Evolutionary conservation across 2,113 vertebrate species (phyloP).

Genomic region (Pelusios castaneus): DNA sequence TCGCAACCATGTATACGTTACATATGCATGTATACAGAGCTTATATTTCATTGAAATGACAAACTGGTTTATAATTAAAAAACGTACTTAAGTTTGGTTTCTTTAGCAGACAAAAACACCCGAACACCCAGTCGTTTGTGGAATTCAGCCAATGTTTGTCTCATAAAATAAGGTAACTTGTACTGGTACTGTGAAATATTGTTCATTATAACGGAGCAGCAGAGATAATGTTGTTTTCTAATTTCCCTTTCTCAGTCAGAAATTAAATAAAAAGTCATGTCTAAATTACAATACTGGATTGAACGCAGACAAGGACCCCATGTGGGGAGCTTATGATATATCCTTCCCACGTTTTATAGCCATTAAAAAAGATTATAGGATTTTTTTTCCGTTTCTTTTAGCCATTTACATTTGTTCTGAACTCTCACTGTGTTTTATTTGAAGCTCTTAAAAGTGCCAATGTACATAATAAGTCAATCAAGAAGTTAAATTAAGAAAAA

Average conservation of each 20-base stretch:
- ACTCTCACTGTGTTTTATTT: constrained; percentile 81
- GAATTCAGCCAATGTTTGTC: constrained; percentile 71
- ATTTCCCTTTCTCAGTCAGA: constrained; percentile 88
- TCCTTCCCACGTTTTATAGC: constrained; percentile 78
- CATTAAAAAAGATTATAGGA: constrained; percentile 82
- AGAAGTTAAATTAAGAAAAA: constrained; percentile 83
- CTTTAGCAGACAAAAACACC: constrained; percentile 60
- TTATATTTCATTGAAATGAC: rapidly evolving
- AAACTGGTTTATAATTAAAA: constrained; percentile 70
- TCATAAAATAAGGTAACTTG: constrained; percentile 84
- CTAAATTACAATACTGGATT: constrained; percentile 87
- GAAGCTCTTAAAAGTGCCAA: constrained; percentile 82
- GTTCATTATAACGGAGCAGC: constrained; percentile 83
- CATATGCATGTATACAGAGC: neutral
- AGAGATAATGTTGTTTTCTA: constrained; percentile 85
- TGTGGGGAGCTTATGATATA: constrained; percentile 82
- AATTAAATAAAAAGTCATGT: constrained; percentile 89
- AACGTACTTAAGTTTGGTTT: constrained; percentile 40
- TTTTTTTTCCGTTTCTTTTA: constrained; percentile 74
- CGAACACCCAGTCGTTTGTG: constrained; percentile 50
- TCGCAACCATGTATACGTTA: neutral
- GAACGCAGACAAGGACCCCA: constrained; percentile 82
- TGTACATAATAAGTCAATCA: constrained; percentile 80
- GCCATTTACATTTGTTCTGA: constrained; percentile 85
- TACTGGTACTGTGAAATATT: constrained; percentile 82